Conservation (phyloP, 1,140 invertebrate genomes). For the Lasioglossum baleicum region DNA sequence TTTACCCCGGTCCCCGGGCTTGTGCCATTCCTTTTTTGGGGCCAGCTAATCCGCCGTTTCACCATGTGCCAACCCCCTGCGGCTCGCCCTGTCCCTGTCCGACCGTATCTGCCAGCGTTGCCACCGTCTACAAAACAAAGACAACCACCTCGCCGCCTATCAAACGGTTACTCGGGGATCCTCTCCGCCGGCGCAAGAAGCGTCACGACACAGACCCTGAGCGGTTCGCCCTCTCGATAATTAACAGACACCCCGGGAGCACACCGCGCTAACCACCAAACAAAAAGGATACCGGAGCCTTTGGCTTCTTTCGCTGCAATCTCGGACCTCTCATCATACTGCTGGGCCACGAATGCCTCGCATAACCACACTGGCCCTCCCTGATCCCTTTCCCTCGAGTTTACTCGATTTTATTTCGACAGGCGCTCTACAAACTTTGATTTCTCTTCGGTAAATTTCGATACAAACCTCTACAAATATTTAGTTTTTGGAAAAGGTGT, state of each 20-base stretch:
- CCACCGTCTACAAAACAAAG: background rate
- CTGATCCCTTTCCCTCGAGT: no score
- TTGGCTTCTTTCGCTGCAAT: no score
- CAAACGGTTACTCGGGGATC: no score
- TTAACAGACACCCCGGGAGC: conserved; percentile 5
- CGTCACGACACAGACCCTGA: conserved; percentile 17
- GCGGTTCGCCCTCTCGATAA: conserved; percentile 6
- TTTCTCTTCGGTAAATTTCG: no score
- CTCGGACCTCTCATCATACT: no score
- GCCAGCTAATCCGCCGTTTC: conserved; percentile 31
- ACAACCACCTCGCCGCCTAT: background rate
- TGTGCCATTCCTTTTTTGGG: conserved; percentile 2
- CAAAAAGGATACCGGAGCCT: background rate
- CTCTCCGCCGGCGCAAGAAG: no score
- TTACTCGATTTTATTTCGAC: no score
- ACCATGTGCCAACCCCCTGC: conserved; percentile 5
- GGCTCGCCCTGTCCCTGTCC: background rate
- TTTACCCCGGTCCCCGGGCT: conserved; percentile 5
- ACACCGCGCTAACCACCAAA: background rate
- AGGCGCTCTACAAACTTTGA: no score
- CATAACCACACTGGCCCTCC: no score
- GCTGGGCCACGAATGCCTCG: no score
- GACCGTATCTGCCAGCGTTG: background rate
- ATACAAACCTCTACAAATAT: no score
- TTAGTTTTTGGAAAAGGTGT: no score